Evolutionary conservation across 2,797 vertebrate genomes (phyloP).

Genomic region (Lycodopsis pacificus): DNA sequence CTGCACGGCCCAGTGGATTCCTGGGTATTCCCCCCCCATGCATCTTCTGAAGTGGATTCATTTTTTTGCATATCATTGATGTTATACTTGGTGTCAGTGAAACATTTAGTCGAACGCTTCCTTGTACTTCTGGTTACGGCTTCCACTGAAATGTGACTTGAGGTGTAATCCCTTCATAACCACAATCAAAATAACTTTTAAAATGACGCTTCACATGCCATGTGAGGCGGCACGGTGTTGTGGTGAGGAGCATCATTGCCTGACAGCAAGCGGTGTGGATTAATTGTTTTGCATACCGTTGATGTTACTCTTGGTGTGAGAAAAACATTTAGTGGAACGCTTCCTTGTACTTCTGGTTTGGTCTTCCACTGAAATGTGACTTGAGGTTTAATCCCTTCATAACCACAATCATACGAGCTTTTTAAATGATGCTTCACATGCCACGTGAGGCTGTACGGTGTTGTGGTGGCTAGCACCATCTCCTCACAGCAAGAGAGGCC

Average conservation of each 20-base stretch:
- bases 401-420: not conserved
- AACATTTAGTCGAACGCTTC: not conserved
- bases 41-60: not conserved
- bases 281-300: not conserved
- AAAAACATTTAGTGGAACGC: not conserved
- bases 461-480: too few relatives aligned
- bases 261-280: not conserved
- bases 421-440: not conserved
- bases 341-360: not conserved
- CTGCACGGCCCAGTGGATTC: not conserved
- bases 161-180: not conserved
- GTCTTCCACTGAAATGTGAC: not conserved
- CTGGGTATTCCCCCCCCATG: not conserved
- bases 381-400: not conserved
- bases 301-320: not conserved
- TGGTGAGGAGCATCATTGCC: too few relatives aligned
- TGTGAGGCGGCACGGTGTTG: not conserved
- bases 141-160: not conserved
- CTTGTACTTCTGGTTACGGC: not conserved
- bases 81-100: not conserved
- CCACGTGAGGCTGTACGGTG: not conserved
- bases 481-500: too few relatives aligned
- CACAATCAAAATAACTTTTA: not conserved
- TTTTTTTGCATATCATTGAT: not conserved
- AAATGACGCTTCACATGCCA: not conserved